Percentiles rank a stretch among this genome's conserved stretches.
These are phyloP conservation scores for Periphyllus acericola DNA, from an alignment of 2,888 invertebrate genomes.

Conservation along the genomic window DNA sequence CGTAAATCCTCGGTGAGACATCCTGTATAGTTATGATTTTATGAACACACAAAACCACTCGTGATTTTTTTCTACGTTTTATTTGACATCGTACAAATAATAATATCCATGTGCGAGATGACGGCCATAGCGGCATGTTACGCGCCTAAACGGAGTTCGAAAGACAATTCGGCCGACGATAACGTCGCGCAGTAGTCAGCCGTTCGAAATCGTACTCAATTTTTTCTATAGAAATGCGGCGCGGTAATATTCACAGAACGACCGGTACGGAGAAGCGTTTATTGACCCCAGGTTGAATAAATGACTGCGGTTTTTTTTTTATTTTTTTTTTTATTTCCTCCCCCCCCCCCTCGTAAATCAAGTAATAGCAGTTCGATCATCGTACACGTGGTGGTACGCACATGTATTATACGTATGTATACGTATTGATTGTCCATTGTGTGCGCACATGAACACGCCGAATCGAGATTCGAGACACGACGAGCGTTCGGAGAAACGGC, in stretches of 20 bases:
- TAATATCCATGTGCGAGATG: background rate
- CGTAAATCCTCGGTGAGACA: too few relatives aligned
- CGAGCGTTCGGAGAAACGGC: too few relatives aligned
- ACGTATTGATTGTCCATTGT: background rate
- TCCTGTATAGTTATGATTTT: too few relatives aligned
- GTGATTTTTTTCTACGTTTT: too few relatives aligned
- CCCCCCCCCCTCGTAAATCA: background rate
- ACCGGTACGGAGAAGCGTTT: constrained; percentile 43
- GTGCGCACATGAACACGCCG: background rate
- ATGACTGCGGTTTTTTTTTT: background rate
- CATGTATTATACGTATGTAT: background rate
- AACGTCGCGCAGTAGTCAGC: background rate
- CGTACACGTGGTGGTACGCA: background rate
- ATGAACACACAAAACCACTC: too few relatives aligned
- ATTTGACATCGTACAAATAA: background rate
- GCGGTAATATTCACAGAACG: constrained; percentile 2
- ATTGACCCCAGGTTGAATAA: constrained; percentile 18
- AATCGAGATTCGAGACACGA: background rate
- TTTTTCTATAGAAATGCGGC: constrained; percentile 17
- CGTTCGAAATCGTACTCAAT: constrained; percentile 17
- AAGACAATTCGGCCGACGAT: background rate
- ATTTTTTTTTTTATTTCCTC: too few relatives aligned
- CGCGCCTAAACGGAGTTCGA: background rate
- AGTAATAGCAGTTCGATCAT: background rate
- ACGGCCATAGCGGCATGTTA: background rate